These are phyloP conservation scores for Aramus guarauna DNA, from an alignment of 2,113 vertebrate species.

Conservation along the genomic window DNA sequence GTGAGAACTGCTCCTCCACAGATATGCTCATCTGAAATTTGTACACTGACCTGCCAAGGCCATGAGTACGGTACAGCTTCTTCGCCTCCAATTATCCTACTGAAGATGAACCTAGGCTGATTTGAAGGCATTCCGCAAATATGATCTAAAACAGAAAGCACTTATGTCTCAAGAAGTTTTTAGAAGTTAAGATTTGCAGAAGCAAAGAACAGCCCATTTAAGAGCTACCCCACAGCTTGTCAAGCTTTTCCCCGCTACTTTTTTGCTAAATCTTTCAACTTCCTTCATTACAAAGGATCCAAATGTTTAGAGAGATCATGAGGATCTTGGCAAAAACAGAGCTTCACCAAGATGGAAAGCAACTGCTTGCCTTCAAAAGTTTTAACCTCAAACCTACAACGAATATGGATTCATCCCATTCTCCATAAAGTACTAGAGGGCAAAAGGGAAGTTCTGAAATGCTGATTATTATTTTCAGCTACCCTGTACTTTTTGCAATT, in stretches of 20 bases:
- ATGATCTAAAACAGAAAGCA: not conserved
- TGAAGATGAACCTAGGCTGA: constrained; percentile 38
- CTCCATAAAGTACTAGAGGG: not conserved
- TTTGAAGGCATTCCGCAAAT: constrained; percentile 32
- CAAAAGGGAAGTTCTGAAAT: not conserved
- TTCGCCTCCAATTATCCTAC: constrained; percentile 47
- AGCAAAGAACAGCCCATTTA: not conserved
- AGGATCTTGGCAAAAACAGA: not conserved
- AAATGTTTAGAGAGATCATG: not conserved
- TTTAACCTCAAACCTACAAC: not conserved
- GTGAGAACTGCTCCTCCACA: constrained; percentile 63
- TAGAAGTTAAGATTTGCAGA: not conserved
- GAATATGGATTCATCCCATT: not conserved
- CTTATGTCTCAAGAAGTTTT: not conserved
- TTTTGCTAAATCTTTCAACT: not conserved
- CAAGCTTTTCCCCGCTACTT: not conserved
- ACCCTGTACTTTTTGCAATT: not conserved
- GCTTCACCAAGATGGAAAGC: not conserved
- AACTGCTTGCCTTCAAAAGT: not conserved
- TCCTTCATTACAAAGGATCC: not conserved
- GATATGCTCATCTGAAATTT: constrained; percentile 37
- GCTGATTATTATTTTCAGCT: not conserved
- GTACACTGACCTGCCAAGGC: constrained; percentile 66
- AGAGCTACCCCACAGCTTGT: not conserved
- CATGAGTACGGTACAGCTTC: constrained; percentile 54